phyloP scores from a whole-genome alignment of 2,797 vertebrate genomes.

The Crenuchus spilurus region DNA sequence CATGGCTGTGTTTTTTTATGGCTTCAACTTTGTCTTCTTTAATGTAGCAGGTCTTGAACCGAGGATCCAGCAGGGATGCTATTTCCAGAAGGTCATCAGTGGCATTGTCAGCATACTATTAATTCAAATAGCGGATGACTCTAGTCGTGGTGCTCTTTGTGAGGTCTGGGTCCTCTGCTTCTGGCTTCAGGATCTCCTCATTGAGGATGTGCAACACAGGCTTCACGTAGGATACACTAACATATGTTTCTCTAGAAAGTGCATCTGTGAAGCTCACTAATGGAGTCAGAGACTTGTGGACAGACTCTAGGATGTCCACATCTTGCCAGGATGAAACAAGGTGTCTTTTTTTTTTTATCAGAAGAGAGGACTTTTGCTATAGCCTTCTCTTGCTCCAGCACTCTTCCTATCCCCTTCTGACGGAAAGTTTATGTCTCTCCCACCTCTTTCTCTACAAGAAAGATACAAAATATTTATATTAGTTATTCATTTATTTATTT shows the following conservation, averaged over 20 bases:
- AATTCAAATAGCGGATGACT: constrained; percentile 7
- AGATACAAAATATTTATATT: neutral
- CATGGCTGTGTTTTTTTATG: neutral
- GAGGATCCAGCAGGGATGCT: neutral
- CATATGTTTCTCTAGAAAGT: neutral
- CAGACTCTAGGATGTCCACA: neutral
- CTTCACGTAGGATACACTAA: neutral
- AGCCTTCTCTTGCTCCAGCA: neutral
- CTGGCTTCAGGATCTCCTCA: neutral
- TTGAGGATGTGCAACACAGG: neutral
- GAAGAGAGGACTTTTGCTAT: neutral
- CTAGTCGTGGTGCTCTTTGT: neutral
- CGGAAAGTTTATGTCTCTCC: neutral
- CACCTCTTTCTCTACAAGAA: neutral
- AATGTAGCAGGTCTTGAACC: neutral
- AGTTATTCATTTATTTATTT: neutral
- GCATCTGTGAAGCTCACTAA: neutral
- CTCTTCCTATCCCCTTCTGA: neutral
- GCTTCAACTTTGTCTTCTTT: neutral
- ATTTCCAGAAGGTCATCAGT: constrained; percentile 4
- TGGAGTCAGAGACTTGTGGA: neutral
- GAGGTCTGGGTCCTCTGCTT: neutral
- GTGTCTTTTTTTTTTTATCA: neutral
- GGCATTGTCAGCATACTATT: neutral
- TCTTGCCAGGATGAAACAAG: neutral